These are phyloP conservation scores for Phorcus lineatus DNA, from an alignment of 2,888 invertebrate species.

Conservation along the genomic window DNA sequence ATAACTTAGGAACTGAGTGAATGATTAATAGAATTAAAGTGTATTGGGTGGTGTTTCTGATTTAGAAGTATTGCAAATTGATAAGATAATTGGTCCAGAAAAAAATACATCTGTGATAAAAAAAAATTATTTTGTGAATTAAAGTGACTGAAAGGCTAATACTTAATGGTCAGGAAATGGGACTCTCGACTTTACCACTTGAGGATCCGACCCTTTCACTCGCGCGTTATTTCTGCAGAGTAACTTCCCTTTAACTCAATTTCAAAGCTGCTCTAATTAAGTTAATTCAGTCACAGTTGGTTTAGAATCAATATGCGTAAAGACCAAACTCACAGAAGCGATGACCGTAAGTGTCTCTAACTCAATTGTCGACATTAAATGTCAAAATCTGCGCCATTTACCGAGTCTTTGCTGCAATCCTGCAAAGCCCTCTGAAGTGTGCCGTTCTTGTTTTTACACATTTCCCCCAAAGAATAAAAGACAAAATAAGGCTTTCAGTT, in stretches of 20 bases:
- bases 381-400: slow-evolving; percentile 10
- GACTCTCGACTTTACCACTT: background rate
- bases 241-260: slow-evolving; percentile 11
- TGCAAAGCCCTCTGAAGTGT: no score
- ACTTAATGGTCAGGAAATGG: background rate
- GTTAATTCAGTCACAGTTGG: slow-evolving; percentile 15
- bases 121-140: no score
- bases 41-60: no score
- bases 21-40: no score
- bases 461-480: no score
- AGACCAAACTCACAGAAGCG: background rate
- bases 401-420: no score
- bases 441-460: no score
- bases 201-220: background rate
- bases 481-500: no score
- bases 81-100: no score
- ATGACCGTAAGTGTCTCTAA: background rate
- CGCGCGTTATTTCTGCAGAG: background rate
- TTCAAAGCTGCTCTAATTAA: slow-evolving; percentile 3
- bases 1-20: no score
- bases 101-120: no score
- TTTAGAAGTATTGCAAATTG: no score
- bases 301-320: slow-evolving; percentile 13
- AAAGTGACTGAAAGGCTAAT: background rate
- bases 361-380: background rate